A percentile compares a stretch with the other conserved stretches of the same genome.
phyloP scores from a whole-genome alignment of 2,113 vertebrate species.

The Butorides virescens region DNA sequence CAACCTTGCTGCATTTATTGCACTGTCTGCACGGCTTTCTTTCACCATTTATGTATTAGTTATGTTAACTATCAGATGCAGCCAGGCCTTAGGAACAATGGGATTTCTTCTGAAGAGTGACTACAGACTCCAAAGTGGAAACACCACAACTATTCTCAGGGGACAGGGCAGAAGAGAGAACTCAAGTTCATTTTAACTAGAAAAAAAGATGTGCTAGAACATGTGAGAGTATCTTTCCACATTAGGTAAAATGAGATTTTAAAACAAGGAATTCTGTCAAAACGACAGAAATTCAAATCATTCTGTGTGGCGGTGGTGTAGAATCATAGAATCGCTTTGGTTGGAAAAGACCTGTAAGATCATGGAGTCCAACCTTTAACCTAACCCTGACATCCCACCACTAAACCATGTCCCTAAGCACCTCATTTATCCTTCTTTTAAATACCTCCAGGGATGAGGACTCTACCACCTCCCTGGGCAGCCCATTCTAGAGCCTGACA shows the following conservation, averaged over 20 bases:
- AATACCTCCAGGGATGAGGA: too few species aligned
- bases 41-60: background rate
- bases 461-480: too few species aligned
- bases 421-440: too few species aligned
- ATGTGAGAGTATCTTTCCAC: background rate
- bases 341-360: too few species aligned
- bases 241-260: background rate
- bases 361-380: too few species aligned
- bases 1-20: background rate
- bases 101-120: background rate
- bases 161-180: background rate
- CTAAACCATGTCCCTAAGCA: too few species aligned
- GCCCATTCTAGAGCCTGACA: too few species aligned
- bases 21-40: background rate
- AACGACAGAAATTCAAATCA: background rate
- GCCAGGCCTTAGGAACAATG: background rate
- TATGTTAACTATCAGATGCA: background rate
- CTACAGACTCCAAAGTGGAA: background rate
- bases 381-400: too few species aligned
- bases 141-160: background rate
- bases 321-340: too few species aligned
- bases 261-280: background rate
- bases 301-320: background rate
- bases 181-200: background rate
- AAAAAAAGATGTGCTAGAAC: background rate